Evolutionary conservation across 2,797 vertebrate genomes (phyloP).

Genomic region (Erethizon dorsatum): DNA sequence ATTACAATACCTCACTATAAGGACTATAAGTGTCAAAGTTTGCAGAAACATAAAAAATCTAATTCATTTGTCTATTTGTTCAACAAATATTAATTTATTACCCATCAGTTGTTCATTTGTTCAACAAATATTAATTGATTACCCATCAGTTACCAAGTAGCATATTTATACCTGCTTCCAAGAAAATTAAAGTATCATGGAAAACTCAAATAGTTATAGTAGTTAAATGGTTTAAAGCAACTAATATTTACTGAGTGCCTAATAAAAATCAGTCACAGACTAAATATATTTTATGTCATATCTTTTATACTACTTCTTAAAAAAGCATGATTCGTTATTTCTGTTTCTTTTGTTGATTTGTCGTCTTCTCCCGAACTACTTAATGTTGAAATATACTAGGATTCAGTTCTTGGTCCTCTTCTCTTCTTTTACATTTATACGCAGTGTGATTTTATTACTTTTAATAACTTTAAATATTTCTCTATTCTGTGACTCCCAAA

Average conservation of each 20-base stretch:
- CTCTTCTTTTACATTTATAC: neutral
- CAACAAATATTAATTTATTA: neutral
- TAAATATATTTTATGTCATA: neutral
- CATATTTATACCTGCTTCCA: neutral
- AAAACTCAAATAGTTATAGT: neutral
- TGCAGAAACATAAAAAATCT: conserved; percentile 7
- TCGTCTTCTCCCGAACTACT: neutral
- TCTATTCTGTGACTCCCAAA: neutral
- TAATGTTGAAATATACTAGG: neutral
- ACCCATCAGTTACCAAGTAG: neutral
- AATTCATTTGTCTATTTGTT: neutral
- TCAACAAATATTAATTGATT: neutral
- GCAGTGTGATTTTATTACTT: neutral
- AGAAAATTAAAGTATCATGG: neutral
- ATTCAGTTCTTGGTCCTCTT: neutral
- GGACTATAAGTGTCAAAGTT: neutral
- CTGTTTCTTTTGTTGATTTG: neutral
- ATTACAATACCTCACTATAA: neutral
- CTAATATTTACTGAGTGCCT: neutral
- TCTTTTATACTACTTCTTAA: neutral
- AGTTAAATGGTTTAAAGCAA: neutral
- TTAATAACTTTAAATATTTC: neutral
- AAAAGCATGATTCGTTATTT: neutral
- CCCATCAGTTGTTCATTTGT: neutral
- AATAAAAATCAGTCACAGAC: neutral